phyloP scores from a whole-genome alignment of 2,113 vertebrate genomes.

The Crotalus helleri region DNA sequence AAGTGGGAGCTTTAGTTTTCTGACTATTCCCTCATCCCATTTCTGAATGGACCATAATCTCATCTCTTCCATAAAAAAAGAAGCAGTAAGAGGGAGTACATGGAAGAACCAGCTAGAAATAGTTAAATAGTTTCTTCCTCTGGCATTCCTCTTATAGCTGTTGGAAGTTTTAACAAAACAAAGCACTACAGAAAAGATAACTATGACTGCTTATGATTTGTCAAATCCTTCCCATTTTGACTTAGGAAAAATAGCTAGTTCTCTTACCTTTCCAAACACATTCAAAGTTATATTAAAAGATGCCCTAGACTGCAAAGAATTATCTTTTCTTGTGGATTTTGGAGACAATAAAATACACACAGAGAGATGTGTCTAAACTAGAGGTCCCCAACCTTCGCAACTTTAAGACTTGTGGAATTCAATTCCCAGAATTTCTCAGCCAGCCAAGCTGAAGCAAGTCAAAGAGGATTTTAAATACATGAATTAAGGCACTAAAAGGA shows the following conservation, averaged over 20 bases:
- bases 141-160: not conserved
- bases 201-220: not conserved
- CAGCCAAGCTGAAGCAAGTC: not conserved
- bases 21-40: not conserved
- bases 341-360: not conserved
- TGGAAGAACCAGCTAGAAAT: not conserved
- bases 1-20: not conserved
- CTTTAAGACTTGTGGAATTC: too few species aligned
- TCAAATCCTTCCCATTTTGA: not conserved
- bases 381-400: too few species aligned
- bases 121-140: not conserved
- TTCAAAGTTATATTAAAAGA: not conserved
- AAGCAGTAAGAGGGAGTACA: not conserved
- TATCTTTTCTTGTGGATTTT: not conserved
- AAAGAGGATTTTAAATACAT: not conserved
- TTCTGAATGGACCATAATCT: not conserved
- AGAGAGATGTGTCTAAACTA: not conserved
- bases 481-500: constrained; percentile 13
- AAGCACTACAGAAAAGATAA: not conserved
- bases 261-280: not conserved
- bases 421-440: too few species aligned
- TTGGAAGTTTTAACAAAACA: not conserved
- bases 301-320: not conserved
- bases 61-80: not conserved
- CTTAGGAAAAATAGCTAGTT: not conserved